phyloP scores from a whole-genome alignment of 2,113 vertebrate species.

The Tetraodon nigroviridis region DNA sequence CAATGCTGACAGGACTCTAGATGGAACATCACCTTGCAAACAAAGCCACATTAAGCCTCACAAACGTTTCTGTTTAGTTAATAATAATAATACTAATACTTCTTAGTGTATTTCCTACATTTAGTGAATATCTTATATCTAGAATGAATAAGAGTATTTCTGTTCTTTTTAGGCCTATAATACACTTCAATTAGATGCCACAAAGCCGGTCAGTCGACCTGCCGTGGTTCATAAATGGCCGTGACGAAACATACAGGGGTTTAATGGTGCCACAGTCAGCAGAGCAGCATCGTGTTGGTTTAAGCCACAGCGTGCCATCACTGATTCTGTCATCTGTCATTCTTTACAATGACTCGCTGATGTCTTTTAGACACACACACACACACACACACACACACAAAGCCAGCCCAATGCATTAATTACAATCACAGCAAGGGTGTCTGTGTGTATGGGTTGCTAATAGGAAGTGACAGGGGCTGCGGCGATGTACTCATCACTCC shows the following conservation, averaged over 20 bases:
- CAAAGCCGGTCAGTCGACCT: slow-evolving; percentile 7
- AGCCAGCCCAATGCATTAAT: slow-evolving; percentile 59
- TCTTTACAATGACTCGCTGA: slow-evolving; percentile 33
- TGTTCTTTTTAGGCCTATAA: too few species aligned
- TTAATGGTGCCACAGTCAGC: slow-evolving; percentile 56
- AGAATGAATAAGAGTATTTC: too few species aligned
- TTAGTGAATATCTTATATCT: too few species aligned
- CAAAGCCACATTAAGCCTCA: neutral
- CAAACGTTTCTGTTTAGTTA: neutral
- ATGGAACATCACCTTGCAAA: neutral
- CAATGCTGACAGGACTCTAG: too few species aligned
- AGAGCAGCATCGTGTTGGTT: slow-evolving; percentile 45
- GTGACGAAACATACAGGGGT: slow-evolving; percentile 36
- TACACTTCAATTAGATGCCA: neutral
- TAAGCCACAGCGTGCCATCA: slow-evolving; percentile 50
- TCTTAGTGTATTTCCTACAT: too few species aligned
- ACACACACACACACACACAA: slow-evolving; percentile 13
- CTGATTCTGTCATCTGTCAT: slow-evolving; percentile 52
- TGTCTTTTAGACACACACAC: slow-evolving; percentile 9
- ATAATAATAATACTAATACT: too few species aligned
- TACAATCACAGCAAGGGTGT: slow-evolving; percentile 47
- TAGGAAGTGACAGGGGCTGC: slow-evolving; percentile 68
- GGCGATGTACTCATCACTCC: slow-evolving; percentile 62
- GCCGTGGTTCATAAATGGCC: slow-evolving; percentile 14
- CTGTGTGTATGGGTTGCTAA: slow-evolving; percentile 55